These are phyloP conservation scores for Pissodes strobi DNA, from an alignment of 1,140 invertebrate genomes.

Conservation along the genomic window DNA sequence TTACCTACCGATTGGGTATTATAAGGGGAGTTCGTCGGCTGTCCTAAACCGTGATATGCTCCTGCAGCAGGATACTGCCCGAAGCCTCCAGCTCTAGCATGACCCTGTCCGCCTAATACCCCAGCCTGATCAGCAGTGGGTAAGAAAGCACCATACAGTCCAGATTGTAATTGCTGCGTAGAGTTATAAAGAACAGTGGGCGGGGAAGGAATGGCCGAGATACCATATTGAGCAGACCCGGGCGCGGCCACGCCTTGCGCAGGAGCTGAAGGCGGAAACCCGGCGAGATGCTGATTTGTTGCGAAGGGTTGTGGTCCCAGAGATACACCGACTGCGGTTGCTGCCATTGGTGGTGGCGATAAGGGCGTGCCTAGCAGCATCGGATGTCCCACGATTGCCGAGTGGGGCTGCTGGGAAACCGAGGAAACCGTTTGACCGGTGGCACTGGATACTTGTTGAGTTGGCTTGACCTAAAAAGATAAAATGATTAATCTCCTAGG, in stretches of 20 bases:
- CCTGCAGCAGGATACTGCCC: slow-evolving; percentile 65
- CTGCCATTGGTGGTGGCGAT: slow-evolving; percentile 61
- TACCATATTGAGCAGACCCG: slow-evolving; percentile 66
- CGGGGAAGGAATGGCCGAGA: slow-evolving; percentile 81
- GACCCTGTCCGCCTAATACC: slow-evolving; percentile 58
- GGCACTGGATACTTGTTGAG: slow-evolving; percentile 66
- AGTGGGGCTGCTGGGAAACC: slow-evolving; percentile 44
- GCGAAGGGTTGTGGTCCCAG: slow-evolving; percentile 52
- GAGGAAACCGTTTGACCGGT: slow-evolving; percentile 52
- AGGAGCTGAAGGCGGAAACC: slow-evolving; percentile 62
- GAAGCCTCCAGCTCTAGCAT: slow-evolving; percentile 61
- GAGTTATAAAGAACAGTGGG: slow-evolving; percentile 78
- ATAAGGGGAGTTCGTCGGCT: slow-evolving; percentile 62
- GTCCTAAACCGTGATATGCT: slow-evolving; percentile 60
- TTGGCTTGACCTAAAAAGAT: slow-evolving; percentile 69
- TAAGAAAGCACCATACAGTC: slow-evolving; percentile 73
- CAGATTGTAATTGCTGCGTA: slow-evolving; percentile 64
- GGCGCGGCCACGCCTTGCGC: slow-evolving; percentile 21
- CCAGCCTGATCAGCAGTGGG: slow-evolving; percentile 62
- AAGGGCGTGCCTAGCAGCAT: slow-evolving; percentile 66
- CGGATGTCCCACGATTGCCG: slow-evolving; percentile 55
- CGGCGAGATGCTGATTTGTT: slow-evolving; percentile 60
- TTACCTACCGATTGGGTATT: slow-evolving; percentile 67
- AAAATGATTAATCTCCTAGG: too few relatives aligned
- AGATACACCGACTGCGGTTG: slow-evolving; percentile 52